Evolutionary conservation across 2,888 invertebrate genomes (phyloP), one percentile per base, ranked within the genome.

Genomic region (Prenolepis imparis): DNA sequence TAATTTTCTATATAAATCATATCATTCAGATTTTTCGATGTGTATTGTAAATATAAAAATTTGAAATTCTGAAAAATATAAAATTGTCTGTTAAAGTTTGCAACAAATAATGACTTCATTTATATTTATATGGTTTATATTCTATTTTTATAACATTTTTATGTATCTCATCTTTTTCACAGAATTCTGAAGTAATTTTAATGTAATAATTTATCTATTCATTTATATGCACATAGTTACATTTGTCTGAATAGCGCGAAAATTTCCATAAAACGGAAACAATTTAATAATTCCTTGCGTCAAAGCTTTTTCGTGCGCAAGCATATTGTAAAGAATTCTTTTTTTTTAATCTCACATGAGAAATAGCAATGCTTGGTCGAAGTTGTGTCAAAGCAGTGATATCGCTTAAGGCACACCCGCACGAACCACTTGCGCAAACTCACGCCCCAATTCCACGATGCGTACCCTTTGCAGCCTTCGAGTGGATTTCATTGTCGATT

Each of bases 401-500:
- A 44, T 41, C 21, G n/a, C 15, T n/a, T 36, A 72, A 9, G 36
- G 24, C 12, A 59, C 21, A 44, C 12, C 44, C 59, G n/a, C 59
- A 70, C 1, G 21, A 18, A 48, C 59, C 44, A 78, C 24, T 12
- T 48, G 44, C 24, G 59, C 72, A 61, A 18, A 36, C 32, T 72
- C 32, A 59, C 36, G 32, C 64, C 44, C 39, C 24, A 64, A 61
- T 87, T 83, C 63, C 67, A 75, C 52, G 57, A 32, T 67, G 18
- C 84, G 59, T 63, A 74, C 63, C 82, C 55, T 78, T 86, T 82
- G 39, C 85, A 83, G 78, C 24, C 72, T 48, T 12, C 80, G 80
- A 84, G 75, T 83, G 83, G 75, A 73, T 88, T 89, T 88, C 86
- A 89, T 85, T 86, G 89, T 85, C 81, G 84, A 85, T 89, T 88